Conservation (phyloP, 1,140 invertebrate species). For the Drosophila mojavensis region DNA sequence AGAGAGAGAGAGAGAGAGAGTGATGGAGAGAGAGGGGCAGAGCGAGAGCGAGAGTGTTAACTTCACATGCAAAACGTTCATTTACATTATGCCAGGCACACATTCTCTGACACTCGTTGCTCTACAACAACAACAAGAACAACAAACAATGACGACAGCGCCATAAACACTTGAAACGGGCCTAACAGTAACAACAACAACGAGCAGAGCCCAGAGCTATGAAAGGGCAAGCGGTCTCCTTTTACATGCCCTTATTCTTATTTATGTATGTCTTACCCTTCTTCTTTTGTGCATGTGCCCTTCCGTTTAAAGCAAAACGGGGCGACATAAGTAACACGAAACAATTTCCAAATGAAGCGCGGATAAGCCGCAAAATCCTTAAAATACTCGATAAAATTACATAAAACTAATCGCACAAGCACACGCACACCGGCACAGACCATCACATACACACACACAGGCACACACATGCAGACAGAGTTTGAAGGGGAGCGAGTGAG, state of each 20-base stretch:
- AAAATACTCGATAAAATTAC: conserved; percentile 84
- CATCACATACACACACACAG: conserved; percentile 24
- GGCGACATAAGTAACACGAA: conserved; percentile 77
- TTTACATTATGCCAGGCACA: conserved; percentile 53
- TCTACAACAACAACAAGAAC: conserved; percentile 33
- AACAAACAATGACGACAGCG: conserved; percentile 74
- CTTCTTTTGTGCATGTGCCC: conserved; percentile 7
- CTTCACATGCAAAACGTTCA: conserved; percentile 74
- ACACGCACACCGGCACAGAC: conserved; percentile 50
- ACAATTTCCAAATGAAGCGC: conserved; percentile 82
- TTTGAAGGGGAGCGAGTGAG: background rate
- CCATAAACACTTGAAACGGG: conserved; percentile 73
- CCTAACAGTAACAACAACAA: conserved; percentile 39
- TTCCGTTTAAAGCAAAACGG: conserved; percentile 42
- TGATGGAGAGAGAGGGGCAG: background rate
- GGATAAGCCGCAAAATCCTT: conserved; percentile 83
- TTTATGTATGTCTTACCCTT: conserved; percentile 13
- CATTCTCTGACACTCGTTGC: conserved; percentile 59
- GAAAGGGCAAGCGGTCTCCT: conserved; percentile 42
- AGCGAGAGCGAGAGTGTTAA: conserved; percentile 12
- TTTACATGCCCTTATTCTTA: conserved; percentile 39
- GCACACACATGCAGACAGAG: conserved; percentile 18
- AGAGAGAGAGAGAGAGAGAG: conserved; percentile 4
- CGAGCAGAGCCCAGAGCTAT: conserved; percentile 21
- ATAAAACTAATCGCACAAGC: conserved; percentile 83